A percentile compares a stretch with the other conserved stretches of the same genome.
These are phyloP conservation scores for Lasiurus cinereus DNA, from an alignment of 2,113 vertebrate species.

Conservation along the genomic window DNA sequence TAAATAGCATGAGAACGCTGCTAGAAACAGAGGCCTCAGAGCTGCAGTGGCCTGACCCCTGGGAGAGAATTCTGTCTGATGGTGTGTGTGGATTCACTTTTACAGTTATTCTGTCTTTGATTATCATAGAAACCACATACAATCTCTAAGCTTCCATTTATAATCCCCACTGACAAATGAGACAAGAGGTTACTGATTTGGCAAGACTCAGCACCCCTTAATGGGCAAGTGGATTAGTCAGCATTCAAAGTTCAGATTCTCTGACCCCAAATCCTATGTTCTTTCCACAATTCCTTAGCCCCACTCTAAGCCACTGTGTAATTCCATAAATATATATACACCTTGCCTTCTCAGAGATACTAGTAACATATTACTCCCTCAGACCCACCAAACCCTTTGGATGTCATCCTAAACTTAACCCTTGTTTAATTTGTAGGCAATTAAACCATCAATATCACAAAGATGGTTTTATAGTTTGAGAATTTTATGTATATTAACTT, in stretches of 20 bases:
- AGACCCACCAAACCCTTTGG: neutral
- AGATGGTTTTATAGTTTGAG: neutral
- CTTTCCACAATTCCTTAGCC: neutral
- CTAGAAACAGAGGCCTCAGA: neutral
- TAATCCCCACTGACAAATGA: neutral
- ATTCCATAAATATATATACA: neutral
- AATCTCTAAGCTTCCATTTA: neutral
- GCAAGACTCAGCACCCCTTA: neutral
- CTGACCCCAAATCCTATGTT: neutral
- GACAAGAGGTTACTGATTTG: neutral
- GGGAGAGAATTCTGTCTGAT: neutral
- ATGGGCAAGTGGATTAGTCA: neutral
- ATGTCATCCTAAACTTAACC: neutral
- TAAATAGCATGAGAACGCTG: neutral
- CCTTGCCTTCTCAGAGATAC: neutral
- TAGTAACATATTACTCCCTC: neutral
- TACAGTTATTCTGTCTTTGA: neutral
- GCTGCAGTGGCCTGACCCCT: neutral
- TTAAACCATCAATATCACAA: neutral
- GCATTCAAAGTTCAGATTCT: neutral
- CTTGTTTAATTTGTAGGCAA: neutral
- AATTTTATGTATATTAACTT: neutral
- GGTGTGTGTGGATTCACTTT: neutral
- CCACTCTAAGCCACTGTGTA: neutral
- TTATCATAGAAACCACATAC: neutral